Percentiles rank a stretch among this genome's conserved stretches.
These are phyloP conservation scores for Nyctalus aviator DNA, from an alignment of 2,797 vertebrate species.

Conservation along the genomic window DNA sequence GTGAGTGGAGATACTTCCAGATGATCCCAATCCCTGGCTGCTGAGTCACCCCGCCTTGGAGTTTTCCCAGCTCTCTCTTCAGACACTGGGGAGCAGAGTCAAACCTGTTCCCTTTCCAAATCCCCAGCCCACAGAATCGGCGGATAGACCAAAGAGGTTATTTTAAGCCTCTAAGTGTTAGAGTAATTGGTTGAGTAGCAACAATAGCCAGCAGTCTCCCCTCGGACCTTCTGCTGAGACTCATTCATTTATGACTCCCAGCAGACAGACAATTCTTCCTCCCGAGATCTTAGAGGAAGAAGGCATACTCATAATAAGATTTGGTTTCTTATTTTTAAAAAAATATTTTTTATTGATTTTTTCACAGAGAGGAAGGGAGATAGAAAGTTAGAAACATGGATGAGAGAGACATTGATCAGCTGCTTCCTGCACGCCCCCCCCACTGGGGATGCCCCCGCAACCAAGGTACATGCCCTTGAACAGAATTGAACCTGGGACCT, in stretches of 20 bases:
- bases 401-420: too few relatives aligned
- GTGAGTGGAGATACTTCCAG: not conserved
- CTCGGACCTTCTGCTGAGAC: not conserved
- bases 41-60: not conserved
- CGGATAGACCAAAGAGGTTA: not conserved
- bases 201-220: not conserved
- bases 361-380: too few relatives aligned
- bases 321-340: not conserved
- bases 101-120: not conserved
- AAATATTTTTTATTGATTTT: too few relatives aligned
- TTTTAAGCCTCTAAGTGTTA: not conserved
- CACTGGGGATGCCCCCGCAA: too few relatives aligned
- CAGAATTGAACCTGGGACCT: too few relatives aligned
- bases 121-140: not conserved
- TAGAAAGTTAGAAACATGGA: too few relatives aligned
- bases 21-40: not conserved
- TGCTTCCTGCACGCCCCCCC: too few relatives aligned
- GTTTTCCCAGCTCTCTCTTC: not conserved
- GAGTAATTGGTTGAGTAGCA: not conserved
- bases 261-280: conserved; percentile 3
- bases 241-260: not conserved
- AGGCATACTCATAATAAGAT: conserved; percentile 2
- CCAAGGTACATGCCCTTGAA: too few relatives aligned
- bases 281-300: conserved; percentile 24
- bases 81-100: not conserved